Evolutionary conservation across 2,113 vertebrate genomes (phyloP).

Genomic region (Tachuris rubrigastra): DNA sequence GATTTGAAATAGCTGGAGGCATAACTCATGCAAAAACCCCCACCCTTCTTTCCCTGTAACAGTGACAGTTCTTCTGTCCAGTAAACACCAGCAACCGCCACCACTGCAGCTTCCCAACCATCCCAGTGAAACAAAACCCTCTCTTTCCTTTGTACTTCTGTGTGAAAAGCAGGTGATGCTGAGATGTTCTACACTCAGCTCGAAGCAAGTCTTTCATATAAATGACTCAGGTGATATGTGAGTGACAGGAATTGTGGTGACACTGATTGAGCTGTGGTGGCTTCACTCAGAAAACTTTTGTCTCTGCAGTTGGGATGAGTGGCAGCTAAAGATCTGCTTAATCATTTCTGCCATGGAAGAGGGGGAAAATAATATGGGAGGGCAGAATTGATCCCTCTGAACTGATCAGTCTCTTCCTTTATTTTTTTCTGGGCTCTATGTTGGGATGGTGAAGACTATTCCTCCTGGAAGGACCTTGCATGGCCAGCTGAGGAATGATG

Average conservation of each 20-base stretch:
- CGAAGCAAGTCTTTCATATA: background rate
- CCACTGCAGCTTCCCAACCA: background rate
- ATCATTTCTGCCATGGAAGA: background rate
- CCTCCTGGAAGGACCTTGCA: background rate
- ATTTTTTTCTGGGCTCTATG: fast-evolving
- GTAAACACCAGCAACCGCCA: background rate
- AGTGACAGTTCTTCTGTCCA: background rate
- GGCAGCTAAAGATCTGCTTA: conserved; percentile 39
- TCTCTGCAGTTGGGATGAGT: conserved; percentile 6
- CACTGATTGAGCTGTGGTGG: conserved; percentile 49
- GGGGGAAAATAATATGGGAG: background rate
- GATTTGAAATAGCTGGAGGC: background rate
- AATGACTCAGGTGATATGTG: background rate
- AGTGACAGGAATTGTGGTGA: background rate
- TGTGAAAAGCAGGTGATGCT: background rate
- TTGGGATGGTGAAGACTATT: background rate
- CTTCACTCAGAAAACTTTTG: conserved; percentile 5
- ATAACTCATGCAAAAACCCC: background rate
- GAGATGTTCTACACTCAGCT: background rate
- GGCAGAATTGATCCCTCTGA: background rate
- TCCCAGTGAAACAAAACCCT: background rate
- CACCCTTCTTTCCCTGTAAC: background rate
- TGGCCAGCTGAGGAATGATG: background rate
- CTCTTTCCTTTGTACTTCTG: background rate
- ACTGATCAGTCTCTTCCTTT: background rate